These are phyloP conservation scores for Manis javanica DNA, from an alignment of 2,797 vertebrate genomes.

Conservation along the genomic window DNA sequence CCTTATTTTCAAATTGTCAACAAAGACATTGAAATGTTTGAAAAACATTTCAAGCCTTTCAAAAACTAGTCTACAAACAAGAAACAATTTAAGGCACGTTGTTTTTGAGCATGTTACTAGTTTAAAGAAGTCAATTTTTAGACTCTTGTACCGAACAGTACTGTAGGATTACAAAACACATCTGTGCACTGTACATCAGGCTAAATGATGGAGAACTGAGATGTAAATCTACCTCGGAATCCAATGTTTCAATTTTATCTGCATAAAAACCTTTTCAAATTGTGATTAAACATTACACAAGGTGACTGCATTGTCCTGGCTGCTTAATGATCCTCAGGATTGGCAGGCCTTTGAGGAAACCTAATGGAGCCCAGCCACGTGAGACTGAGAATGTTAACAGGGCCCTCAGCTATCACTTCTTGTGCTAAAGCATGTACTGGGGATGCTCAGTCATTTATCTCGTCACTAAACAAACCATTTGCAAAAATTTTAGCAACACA, in stretches of 20 bases:
- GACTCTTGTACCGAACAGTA: not conserved
- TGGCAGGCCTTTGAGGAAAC: not conserved
- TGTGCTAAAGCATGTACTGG: not conserved
- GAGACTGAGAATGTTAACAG: not conserved
- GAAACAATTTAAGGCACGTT: not conserved
- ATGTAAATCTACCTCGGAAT: not conserved
- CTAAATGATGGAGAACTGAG: not conserved
- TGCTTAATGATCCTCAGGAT: not conserved
- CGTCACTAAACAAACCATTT: not conserved
- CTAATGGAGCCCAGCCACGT: not conserved
- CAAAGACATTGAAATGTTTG: not conserved
- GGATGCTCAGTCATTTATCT: not conserved
- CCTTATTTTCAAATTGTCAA: constrained; percentile 7
- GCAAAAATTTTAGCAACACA: not conserved
- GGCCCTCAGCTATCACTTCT: not conserved
- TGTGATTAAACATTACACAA: not conserved
- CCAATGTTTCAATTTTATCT: not conserved
- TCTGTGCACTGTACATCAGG: not conserved
- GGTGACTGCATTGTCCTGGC: not conserved
- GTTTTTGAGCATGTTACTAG: not conserved
- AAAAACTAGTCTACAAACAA: not conserved
- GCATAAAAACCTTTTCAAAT: not conserved
- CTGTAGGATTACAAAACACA: not conserved
- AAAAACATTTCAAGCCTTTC: not conserved
- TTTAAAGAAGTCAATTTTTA: not conserved